Evolutionary conservation across 2,113 vertebrate genomes (phyloP).

Genomic region (Pampusana beccarii): DNA sequence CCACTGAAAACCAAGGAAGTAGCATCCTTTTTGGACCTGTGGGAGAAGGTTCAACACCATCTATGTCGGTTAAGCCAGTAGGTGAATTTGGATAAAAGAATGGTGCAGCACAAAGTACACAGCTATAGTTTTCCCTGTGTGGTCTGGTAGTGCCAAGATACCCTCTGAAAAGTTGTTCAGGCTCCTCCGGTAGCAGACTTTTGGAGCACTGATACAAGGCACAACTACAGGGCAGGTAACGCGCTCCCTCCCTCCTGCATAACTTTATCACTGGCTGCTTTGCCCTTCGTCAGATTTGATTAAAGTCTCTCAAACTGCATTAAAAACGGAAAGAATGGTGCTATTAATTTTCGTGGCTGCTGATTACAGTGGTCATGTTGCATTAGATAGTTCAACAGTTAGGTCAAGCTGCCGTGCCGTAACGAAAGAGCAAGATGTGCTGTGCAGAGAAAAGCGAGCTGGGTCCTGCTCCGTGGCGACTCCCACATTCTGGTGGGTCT

Average conservation of each 20-base stretch:
- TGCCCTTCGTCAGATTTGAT: background rate
- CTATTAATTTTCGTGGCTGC: background rate
- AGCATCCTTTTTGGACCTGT: background rate
- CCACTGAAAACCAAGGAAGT: background rate
- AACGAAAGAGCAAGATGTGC: background rate
- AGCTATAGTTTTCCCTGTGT: background rate
- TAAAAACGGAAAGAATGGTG: background rate
- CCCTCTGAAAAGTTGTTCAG: background rate
- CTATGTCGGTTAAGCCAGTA: background rate
- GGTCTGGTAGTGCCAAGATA: background rate
- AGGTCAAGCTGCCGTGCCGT: background rate
- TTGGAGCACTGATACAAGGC: background rate
- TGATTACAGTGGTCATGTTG: background rate
- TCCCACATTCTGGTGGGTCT: background rate
- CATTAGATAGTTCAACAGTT: background rate
- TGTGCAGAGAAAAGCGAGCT: fast-evolving
- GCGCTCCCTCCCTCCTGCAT: background rate
- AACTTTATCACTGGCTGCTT: background rate
- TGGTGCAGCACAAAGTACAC: background rate
- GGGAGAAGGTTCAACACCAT: background rate
- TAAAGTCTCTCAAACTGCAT: background rate
- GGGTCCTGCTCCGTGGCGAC: background rate
- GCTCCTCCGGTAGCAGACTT: background rate
- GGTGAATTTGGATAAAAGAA: background rate
- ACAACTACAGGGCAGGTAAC: background rate